Evolutionary conservation across 1,140 invertebrate genomes (phyloP), one percentile per base, ranked within the genome.

Genomic region (Drosophila kanapiae): DNA sequence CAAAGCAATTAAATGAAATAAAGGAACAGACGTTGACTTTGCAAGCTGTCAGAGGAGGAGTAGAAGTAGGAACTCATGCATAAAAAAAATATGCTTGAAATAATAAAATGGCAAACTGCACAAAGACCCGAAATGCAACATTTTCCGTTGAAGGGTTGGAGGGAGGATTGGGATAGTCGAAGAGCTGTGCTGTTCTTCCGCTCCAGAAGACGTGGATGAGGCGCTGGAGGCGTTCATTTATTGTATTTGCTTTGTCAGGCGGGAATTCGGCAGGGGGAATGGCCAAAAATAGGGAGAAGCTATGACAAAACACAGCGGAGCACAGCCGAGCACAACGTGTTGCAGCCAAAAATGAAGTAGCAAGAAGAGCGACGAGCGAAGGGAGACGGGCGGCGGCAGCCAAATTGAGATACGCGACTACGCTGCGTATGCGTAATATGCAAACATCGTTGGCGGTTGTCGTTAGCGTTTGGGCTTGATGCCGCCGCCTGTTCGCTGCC

Each of bases 371-470:
- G 14, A 16, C 43, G 57, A 27, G 33, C 23, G 9, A 35, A 4
- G 38, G 23, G 18, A 8, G 18, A 27, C 4, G 35, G n/a, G 53
- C 5, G 53, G 31, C 14, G 23, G 42, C 58, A 56, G 61, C 33
- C 75, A 80, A 84, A 76, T 61, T 72, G 65, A 79, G 69, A 76
- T 65, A 42, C 60, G 81, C 81, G 54, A 69, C 82, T 85, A 85
- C 82, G 82, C 42, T 81, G 74, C 82, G 82, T 85, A 85, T 84
- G 63, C 82, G 82, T 71, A 69, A 85, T 85, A 78, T 85, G 68
- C 53, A 49, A 72, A 72, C 69, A 74, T 60, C 45, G 51, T 56
- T 57, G 43, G 40, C 61, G 72, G 59, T 29, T 76, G 58, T 76
- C 51, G 70, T 74, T 74, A 56, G 70, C 60, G 40, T 37, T 59